Evolutionary conservation across 2,113 vertebrate genomes (phyloP), one percentile per base, ranked within the genome.

Genomic region (Hymenochirus boettgeri): DNA sequence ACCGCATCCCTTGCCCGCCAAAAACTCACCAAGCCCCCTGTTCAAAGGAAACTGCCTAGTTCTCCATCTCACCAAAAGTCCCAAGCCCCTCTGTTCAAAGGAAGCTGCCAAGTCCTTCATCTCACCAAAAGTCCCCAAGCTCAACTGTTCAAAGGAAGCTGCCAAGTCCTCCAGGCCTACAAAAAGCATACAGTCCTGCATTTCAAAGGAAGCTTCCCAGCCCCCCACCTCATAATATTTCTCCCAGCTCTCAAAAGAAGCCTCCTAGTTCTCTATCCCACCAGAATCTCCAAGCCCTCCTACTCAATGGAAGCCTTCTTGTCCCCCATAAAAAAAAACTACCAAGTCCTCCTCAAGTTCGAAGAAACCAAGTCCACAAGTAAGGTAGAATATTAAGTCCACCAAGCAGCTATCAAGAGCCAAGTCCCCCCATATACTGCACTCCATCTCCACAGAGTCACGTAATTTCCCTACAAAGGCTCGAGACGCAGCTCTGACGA

Each of bases 401-500:
- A 45, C 70, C 80, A 2, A 9, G 60, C n/a, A 52, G 55, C 47
- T 52, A 19, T 22, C 69, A 72, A 57, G 85, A 83, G n/a, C 29
- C 51, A 3, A 77, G 62, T 15, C 62, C 74, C 0, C 2, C 75
- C 53, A 72, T 74, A 1, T 78, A 79, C 18, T 39, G 66, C 23
- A 79, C 76, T 50, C 59, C 81, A 1, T 91, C 92, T 18, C 89
- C 90, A 7, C 87, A 59, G 62, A 73, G 4, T 93, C 93, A 0
- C 89, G 1, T 71, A 71, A 5, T 31, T 2, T 74, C 79, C 69
- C 19, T 82, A 26, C 81, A 90, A 75, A 65, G 82, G 77, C 10
- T 71, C 35, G 2, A 77, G 75, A 52, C 81, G 77, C 31, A 82
- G 79, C 48, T 75, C 62, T 27, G 88, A 89, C 26, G 75, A 82